Conservation (phyloP, 2,113 vertebrate species). For the Pitta sordida region DNA sequence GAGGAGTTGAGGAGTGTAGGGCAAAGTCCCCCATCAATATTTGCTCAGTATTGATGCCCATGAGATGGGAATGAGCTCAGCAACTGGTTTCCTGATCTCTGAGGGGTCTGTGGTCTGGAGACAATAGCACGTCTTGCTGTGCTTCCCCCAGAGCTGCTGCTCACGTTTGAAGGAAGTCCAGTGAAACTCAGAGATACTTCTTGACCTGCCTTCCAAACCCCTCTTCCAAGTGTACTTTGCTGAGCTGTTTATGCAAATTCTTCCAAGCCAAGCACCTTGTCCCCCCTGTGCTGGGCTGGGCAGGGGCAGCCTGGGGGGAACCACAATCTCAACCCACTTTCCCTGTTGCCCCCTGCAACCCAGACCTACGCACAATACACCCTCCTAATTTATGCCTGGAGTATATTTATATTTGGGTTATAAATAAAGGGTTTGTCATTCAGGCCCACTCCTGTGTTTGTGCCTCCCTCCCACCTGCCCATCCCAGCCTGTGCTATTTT, state of each 20-base stretch:
- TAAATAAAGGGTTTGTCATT: background rate
- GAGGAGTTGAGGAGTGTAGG: background rate
- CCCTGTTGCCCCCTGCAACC: background rate
- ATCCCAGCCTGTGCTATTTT: background rate
- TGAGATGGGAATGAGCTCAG: background rate
- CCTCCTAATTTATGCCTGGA: background rate
- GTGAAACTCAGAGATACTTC: background rate
- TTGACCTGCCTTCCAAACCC: background rate
- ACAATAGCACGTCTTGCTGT: accelerated
- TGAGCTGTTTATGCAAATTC: background rate
- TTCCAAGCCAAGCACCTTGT: background rate
- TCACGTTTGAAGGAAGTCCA: background rate
- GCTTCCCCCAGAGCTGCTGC: background rate
- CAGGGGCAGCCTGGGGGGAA: background rate
- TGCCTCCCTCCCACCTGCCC: background rate
- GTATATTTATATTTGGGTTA: background rate
- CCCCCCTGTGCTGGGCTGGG: accelerated
- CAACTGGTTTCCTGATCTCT: background rate
- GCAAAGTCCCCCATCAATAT: background rate
- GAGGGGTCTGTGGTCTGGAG: background rate
- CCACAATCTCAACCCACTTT: background rate
- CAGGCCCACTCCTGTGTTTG: background rate
- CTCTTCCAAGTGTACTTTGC: background rate
- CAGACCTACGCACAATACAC: background rate
- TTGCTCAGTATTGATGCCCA: accelerated